Evolutionary conservation across 2,113 vertebrate species (phyloP), one percentile per base, ranked within the genome.

Genomic region (Capra hircus): DNA sequence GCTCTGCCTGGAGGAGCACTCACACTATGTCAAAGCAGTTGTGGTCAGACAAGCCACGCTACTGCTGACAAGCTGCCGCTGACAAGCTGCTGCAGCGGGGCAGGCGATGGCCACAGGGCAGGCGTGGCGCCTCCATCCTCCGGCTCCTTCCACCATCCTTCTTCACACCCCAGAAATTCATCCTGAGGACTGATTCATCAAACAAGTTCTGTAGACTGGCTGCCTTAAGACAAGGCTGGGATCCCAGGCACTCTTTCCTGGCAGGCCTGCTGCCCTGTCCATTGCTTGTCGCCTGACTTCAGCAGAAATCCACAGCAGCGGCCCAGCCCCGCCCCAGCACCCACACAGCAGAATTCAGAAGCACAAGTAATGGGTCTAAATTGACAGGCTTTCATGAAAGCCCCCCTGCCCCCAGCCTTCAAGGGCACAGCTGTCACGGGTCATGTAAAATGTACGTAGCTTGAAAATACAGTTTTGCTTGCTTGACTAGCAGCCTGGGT

Each of bases 391-490:
- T 87, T 82, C 78, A 17, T 6, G 3, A 28, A 14, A 36, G 40
- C 43, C 16, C n/a, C n/a, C 9, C 17, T 21, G 14, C 6, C 60
- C 30, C 52, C 81, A 11, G 10, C 55, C 84, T 92, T 36, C 43
- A 5, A 33, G n/a, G 12, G 36, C 33, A n/a, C 84, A 87, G 90
- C 92, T 81, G 84, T 90, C 93, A 16, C 7, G 60, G 97, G 96
- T 87, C 67, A 27, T 7, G 4, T 94, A 91, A 94, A 97, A 86
- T 64, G 43, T 85, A 71, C 52, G 45, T 53, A 74, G 84, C 96
- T 97, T 95, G 95, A 92, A 96, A 1, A 11, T 15, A 95, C 92
- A 55, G 1, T 48, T 88, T 60, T n/a, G 91, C 98, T 52, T 85
- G 94, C 94, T 96, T 57, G 57, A 92, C n/a, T 27, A 13, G 81